Conservation (phyloP, 2,113 vertebrate genomes). For the Poecile atricapillus region DNA sequence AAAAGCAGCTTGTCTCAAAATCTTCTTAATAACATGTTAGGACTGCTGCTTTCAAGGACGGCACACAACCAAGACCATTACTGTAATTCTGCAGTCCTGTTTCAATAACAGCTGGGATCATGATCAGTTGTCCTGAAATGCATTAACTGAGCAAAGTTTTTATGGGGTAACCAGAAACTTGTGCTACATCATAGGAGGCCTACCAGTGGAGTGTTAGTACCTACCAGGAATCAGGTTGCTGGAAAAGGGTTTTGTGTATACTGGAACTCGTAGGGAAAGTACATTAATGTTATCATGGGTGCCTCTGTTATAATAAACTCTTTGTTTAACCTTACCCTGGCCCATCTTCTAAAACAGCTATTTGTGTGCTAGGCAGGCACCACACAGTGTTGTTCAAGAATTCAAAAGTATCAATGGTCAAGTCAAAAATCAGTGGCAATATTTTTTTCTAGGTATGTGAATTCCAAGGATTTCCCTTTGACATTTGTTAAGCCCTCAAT, state of each 20-base stretch:
- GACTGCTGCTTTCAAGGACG: background rate
- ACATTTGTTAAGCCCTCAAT: background rate
- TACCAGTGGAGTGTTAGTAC: background rate
- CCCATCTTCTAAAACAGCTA: background rate
- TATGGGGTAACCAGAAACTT: background rate
- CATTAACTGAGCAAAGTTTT: background rate
- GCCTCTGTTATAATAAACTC: background rate
- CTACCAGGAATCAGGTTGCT: background rate
- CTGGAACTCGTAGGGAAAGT: background rate
- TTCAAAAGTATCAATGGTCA: background rate
- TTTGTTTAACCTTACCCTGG: background rate
- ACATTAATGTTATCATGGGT: background rate
- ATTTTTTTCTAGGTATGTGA: background rate
- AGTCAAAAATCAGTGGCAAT: background rate
- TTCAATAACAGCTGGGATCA: background rate
- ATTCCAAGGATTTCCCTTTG: background rate
- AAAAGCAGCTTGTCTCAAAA: background rate
- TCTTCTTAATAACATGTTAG: background rate
- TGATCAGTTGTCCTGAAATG: background rate
- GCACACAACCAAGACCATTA: background rate
- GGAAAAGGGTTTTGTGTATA: background rate
- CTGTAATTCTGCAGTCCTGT: background rate
- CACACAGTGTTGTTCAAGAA: background rate
- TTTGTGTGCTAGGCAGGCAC: background rate
- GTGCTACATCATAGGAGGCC: background rate